Percentiles rank a stretch among this genome's conserved stretches.
Evolutionary conservation across 1,140 invertebrate species (phyloP).

Genomic region (Brachionus calyciflorus): DNA sequence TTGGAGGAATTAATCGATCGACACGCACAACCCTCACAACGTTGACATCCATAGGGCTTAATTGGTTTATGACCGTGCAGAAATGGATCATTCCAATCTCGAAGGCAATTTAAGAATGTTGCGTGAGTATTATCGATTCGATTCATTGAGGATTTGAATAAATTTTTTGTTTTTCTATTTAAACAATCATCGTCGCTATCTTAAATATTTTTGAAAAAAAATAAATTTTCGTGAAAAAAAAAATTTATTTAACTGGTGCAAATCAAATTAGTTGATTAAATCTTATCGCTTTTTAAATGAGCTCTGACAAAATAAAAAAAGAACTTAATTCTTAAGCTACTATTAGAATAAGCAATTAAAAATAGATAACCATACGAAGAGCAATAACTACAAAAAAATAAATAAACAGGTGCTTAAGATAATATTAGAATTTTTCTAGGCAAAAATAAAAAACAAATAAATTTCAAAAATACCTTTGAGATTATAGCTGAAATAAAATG

Average conservation of each 20-base stretch:
- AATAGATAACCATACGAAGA: no score
- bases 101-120: constrained; percentile 36
- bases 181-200: constrained; percentile 45
- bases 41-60: constrained; percentile 15
- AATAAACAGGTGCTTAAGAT: background rate
- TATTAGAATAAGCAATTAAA: no score
- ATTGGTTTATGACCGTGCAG: constrained; percentile 26
- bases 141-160: constrained; percentile 45
- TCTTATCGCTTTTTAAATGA: no score
- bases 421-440: background rate
- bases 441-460: background rate
- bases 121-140: constrained; percentile 42
- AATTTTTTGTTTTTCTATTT: constrained; percentile 33
- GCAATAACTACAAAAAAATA: no score
- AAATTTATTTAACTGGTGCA: background rate
- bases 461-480: constrained; percentile 24
- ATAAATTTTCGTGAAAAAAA: background rate
- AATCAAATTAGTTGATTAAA: background rate
- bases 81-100: constrained; percentile 45
- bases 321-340: no score
- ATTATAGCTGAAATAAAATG: constrained; percentile 46
- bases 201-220: background rate
- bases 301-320: no score
- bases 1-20: background rate
- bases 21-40: constrained; percentile 20